Conservation (phyloP, 2,797 vertebrate genomes). For the Intellagama lesueurii region DNA sequence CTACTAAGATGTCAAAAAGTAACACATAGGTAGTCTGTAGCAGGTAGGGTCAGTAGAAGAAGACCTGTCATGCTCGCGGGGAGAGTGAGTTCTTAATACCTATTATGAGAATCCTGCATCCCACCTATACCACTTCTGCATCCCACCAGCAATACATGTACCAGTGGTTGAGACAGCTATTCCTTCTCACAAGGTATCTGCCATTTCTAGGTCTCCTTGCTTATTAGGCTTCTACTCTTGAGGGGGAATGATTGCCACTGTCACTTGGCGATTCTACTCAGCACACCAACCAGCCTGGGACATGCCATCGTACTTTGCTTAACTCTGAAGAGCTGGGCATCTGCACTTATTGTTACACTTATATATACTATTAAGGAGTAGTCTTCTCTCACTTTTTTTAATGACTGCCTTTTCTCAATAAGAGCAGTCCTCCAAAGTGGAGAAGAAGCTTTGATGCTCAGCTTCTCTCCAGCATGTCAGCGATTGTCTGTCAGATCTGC, state of each 20-base stretch:
- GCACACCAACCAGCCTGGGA: constrained; percentile 7
- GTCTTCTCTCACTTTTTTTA: constrained; percentile 52
- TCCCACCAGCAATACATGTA: too few species aligned
- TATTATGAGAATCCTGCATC: too few species aligned
- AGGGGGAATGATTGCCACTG: neutral
- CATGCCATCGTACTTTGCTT: constrained; percentile 66
- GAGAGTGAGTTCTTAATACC: too few species aligned
- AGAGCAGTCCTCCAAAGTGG: constrained; percentile 53
- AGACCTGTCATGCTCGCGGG: too few species aligned
- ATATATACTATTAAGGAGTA: constrained; percentile 58
- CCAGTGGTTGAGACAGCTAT: neutral
- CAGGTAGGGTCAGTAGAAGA: too few species aligned
- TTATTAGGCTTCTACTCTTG: neutral
- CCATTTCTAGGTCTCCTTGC: fast-evolving
- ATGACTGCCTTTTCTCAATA: constrained; percentile 72
- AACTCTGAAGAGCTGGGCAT: constrained; percentile 66
- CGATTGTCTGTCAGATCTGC: too few species aligned
- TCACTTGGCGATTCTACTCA: constrained; percentile 23
- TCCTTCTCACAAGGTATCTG: neutral
- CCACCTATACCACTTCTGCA: too few species aligned
- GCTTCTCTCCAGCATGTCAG: too few species aligned
- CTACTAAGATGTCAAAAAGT: too few species aligned
- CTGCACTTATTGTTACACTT: constrained; percentile 66
- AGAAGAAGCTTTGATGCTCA: constrained; percentile 45
- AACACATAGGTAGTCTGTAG: too few species aligned